These are phyloP conservation scores for Autographa gamma DNA, from an alignment of 2,888 invertebrate species.

Conservation along the genomic window DNA sequence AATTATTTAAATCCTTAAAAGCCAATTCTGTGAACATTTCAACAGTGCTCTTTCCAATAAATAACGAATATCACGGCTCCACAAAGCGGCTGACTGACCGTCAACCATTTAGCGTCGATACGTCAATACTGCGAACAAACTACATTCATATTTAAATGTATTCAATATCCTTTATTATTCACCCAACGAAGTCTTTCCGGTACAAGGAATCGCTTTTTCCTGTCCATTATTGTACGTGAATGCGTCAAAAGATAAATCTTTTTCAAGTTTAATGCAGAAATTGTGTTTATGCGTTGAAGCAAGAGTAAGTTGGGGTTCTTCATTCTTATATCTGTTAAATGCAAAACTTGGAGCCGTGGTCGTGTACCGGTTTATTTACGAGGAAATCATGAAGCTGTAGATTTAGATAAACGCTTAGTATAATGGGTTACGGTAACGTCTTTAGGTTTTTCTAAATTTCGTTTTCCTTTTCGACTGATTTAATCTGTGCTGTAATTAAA, in stretches of 20 bases:
- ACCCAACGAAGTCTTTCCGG: conserved; percentile 63
- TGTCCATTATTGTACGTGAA: conserved; percentile 68
- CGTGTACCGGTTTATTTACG: conserved; percentile 3
- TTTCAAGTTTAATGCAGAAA: conserved; percentile 74
- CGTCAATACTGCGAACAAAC: conserved; percentile 51
- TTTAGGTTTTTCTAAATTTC: not conserved
- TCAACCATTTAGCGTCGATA: conserved; percentile 49
- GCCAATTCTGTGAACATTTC: not conserved
- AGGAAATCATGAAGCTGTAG: conserved; percentile 14
- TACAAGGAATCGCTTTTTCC: conserved; percentile 72
- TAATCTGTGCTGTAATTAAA: not conserved
- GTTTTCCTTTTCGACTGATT: not conserved
- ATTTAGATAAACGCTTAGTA: conserved; percentile 5
- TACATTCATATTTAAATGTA: conserved; percentile 69
- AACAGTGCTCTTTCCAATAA: conserved; percentile 5
- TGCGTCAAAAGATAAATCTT: conserved; percentile 69
- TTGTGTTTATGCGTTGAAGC: conserved; percentile 65
- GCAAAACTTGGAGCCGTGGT: conserved; percentile 7
- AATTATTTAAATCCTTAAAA: conserved; percentile 3
- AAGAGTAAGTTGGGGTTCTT: conserved; percentile 40
- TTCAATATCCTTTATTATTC: conserved; percentile 66
- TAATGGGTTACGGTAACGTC: not conserved
- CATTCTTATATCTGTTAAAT: conserved; percentile 28
- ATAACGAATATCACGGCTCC: conserved; percentile 10
- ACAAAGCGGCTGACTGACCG: conserved; percentile 18